Evolutionary conservation across 2,113 vertebrate genomes (phyloP).

Genomic region (Notarius quadriscutis): DNA sequence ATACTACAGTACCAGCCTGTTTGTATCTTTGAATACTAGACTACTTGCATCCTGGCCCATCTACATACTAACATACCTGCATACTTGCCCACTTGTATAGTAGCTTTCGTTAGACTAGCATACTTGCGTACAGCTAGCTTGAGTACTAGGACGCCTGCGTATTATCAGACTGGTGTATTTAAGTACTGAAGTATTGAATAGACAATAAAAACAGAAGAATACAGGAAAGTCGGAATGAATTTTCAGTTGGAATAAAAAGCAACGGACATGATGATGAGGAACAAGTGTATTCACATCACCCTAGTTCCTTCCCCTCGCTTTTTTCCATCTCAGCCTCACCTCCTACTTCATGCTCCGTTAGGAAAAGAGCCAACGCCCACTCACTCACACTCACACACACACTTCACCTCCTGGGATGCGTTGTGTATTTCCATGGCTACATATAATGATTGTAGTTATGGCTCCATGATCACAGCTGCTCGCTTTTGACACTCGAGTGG

Average conservation of each 20-base stretch:
- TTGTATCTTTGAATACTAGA: not conserved
- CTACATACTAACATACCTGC: not conserved
- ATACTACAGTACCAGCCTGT: not conserved
- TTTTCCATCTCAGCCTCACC: not conserved
- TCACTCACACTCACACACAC: slow-evolving; percentile 18
- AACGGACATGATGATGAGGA: too few relatives aligned
- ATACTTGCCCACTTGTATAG: not conserved
- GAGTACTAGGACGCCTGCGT: not conserved
- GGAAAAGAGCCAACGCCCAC: not conserved
- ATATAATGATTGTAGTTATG: slow-evolving; percentile 45
- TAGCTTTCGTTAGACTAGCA: not conserved
- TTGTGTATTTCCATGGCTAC: slow-evolving; percentile 57
- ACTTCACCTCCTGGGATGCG: slow-evolving; percentile 32
- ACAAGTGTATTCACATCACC: too few relatives aligned
- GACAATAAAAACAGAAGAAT: too few relatives aligned
- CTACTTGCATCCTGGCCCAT: not conserved
- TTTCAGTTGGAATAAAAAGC: too few relatives aligned
- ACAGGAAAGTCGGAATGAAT: too few relatives aligned
- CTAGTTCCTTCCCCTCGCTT: not conserved
- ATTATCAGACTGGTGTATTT: not conserved
- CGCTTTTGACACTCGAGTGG: slow-evolving; percentile 60
- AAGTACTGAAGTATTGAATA: too few relatives aligned
- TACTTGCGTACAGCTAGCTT: not conserved
- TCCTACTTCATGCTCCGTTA: slow-evolving; percentile 34
- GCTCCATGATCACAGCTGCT: slow-evolving; percentile 52